Evolutionary conservation across 2,888 invertebrate species (phyloP).

Genomic region (Sinelater perroti): DNA sequence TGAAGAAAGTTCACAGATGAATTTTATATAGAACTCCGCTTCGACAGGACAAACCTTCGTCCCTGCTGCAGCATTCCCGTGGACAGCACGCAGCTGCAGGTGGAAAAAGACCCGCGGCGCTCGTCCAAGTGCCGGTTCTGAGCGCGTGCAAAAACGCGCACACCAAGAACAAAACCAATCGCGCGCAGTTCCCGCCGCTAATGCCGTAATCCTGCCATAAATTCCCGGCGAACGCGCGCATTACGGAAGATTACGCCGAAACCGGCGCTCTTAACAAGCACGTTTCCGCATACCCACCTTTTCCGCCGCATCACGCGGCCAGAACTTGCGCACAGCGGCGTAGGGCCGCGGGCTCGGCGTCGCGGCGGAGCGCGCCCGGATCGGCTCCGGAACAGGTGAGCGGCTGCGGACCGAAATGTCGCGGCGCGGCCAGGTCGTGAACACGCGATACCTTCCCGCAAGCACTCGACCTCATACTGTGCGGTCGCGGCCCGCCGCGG

Average conservation of each 20-base stretch:
- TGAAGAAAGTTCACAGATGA: too few species aligned
- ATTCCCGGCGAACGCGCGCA: conserved; percentile 13
- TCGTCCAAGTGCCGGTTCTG: too few species aligned
- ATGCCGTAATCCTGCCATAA: conserved; percentile 23
- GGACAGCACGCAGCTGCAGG: too few species aligned
- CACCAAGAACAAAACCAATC: too few species aligned
- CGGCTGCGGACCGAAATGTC: conserved; percentile 16
- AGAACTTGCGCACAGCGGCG: neutral
- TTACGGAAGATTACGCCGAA: conserved; percentile 15
- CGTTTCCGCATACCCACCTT: conserved; percentile 3
- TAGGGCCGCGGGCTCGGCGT: neutral
- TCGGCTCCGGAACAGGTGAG: neutral
- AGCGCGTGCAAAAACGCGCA: too few species aligned
- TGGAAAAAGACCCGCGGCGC: too few species aligned
- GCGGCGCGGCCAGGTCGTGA: conserved; percentile 22
- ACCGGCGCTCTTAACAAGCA: conserved; percentile 6
- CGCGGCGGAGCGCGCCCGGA: neutral
- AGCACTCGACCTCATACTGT: conserved; percentile 43
- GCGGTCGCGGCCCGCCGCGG: conserved; percentile 40
- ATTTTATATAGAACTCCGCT: too few species aligned
- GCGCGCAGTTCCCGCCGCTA: conserved; percentile 18
- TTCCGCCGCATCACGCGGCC: neutral
- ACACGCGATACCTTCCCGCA: conserved; percentile 24
- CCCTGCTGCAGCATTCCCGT: too few species aligned
- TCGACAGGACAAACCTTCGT: too few species aligned